Base-by-base conservation (phyloP, 2,888 invertebrate species). In the Melieria omissa region DNA sequence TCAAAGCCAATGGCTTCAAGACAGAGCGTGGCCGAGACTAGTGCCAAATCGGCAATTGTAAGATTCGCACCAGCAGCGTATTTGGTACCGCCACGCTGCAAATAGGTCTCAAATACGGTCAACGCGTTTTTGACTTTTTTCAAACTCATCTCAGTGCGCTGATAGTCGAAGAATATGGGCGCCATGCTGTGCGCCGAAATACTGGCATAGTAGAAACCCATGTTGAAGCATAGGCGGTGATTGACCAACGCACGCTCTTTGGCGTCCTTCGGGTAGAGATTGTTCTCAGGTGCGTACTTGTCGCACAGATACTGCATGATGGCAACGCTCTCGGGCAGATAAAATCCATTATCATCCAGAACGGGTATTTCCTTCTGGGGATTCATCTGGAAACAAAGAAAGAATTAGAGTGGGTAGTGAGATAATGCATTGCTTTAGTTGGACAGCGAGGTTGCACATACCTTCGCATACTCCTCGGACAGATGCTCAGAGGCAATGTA, bases 291-390 rank as follows among this genome's bases (percentile, higher is more conserved):
- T 64, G 89, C 89, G 81, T 93, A 95, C 84, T 93, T 92, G 77
- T 95, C 94, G 65, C 92, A 93, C 72, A 95, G 85, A 83, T 95
- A 95, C 85, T 86, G 88, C 86, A 86, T 85, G 73, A 90, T 90
- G 4, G 90, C 90, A 77, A 89, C 88, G 77, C 94, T 95, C 87
- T 95, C 95, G 77, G 94, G 90, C 66, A 96, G 86, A 77, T 89
- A 89, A 82, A 95, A 93, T 41, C 94, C 94, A 79, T 92, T 89
- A 81, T 96, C 95, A 75, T 94, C 92, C 70, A 96, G 83, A 1
- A 93, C 91, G 1, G 94, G 92, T 80, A 93, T 93, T 85, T 93
- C 93, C 82, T 92, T 93, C 86, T 93, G 93, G 0, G 93, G 93
- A 86, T 93, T 93, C 88, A 92, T 88, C 93, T 93, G 85, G 49